Percentiles rank a stretch among this genome's conserved stretches.
phyloP scores from a whole-genome alignment of 2,888 invertebrate species.

The Idaea biselata region DNA sequence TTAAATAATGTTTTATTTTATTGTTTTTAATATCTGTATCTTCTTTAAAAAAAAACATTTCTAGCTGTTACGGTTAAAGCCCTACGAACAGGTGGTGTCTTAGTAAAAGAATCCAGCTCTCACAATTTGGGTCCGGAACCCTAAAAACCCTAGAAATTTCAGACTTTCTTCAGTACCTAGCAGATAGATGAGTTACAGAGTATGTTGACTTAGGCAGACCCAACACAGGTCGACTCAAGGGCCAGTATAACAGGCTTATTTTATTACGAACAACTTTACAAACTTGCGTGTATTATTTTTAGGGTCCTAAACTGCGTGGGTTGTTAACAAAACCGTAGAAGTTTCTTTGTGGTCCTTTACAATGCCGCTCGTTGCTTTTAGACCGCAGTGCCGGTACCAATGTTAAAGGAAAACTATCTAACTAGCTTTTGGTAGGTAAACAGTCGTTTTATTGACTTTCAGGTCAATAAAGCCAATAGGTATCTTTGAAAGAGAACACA shows the following conservation, averaged over 20 bases:
- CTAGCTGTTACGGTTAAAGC: too few species aligned
- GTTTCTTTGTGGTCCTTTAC: background rate
- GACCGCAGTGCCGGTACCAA: background rate
- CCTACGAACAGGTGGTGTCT: too few species aligned
- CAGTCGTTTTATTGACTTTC: background rate
- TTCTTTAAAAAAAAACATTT: too few species aligned
- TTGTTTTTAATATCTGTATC: too few species aligned
- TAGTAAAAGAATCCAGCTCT: too few species aligned
- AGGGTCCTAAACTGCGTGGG: background rate
- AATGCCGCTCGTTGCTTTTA: background rate
- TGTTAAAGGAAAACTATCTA: background rate
- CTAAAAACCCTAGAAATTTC: too few species aligned
- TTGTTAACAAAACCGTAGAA: background rate
- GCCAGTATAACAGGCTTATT: background rate
- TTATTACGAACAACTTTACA: background rate
- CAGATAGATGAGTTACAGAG: background rate
- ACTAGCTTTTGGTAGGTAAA: background rate
- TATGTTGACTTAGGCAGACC: background rate
- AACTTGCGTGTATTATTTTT: background rate
- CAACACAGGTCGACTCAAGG: background rate
- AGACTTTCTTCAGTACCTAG: too few species aligned
- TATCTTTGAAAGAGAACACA: too few species aligned
- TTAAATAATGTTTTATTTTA: too few species aligned
- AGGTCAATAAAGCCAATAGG: too few species aligned
- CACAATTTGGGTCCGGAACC: too few species aligned